Conservation (phyloP, 2,888 invertebrate genomes). For the Sepioteuthis lessoniana region DNA sequence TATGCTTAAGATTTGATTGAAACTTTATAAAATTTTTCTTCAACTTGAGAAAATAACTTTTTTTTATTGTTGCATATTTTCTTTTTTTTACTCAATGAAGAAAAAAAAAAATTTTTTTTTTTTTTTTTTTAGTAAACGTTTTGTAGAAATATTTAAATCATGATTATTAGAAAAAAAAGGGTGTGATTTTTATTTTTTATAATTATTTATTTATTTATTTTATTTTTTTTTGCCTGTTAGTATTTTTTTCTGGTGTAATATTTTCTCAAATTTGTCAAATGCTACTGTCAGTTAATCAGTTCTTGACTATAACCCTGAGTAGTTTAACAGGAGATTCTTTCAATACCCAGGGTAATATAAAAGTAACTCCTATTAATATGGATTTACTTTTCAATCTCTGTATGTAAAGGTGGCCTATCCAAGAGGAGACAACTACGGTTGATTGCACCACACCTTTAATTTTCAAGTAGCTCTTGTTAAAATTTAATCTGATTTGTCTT, state of each 20-base stretch:
- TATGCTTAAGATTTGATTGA: neutral
- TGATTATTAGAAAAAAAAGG: neutral
- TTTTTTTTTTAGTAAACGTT: neutral
- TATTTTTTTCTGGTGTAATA: neutral
- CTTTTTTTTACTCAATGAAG: neutral
- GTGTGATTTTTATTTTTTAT: neutral
- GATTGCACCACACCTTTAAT: no score
- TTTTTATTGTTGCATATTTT: neutral
- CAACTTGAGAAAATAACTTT: neutral
- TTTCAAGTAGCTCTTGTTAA: no score
- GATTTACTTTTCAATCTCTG: no score
- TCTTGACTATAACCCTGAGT: neutral
- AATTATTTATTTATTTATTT: no score
- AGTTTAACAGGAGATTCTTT: neutral
- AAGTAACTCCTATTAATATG: no score
- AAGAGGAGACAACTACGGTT: no score
- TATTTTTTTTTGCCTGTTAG: neutral
- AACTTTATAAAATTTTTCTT: neutral
- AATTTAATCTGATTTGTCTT: no score
- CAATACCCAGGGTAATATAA: no score
- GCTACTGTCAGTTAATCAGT: neutral
- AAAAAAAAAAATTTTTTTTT: neutral
- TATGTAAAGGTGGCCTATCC: no score
- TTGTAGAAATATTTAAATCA: neutral
- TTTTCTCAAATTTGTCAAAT: neutral